phyloP scores from a whole-genome alignment of 1,140 invertebrate genomes.

The Dryas iulia region DNA sequence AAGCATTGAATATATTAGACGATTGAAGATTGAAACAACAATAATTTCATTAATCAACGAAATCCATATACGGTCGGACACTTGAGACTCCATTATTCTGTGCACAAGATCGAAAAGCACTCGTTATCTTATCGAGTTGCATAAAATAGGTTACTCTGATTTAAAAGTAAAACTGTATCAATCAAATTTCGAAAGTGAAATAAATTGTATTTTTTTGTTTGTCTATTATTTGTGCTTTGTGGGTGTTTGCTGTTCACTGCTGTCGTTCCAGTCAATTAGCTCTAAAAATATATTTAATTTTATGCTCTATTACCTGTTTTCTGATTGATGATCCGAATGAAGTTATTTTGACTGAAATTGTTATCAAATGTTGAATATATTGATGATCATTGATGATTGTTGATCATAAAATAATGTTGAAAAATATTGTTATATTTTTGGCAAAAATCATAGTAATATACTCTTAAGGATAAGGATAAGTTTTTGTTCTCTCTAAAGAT shows the following conservation, averaged over 20 bases:
- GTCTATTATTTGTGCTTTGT: slow-evolving; percentile 19
- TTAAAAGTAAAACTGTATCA: slow-evolving; percentile 30
- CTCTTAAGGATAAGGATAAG: no score
- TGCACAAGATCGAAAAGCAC: slow-evolving; percentile 12
- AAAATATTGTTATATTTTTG: not conserved
- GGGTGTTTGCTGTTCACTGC: slow-evolving; percentile 22
- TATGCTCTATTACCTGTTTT: not conserved
- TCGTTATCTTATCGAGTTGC: slow-evolving; percentile 22
- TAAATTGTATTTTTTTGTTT: slow-evolving; percentile 26
- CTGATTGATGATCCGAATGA: not conserved
- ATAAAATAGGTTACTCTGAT: slow-evolving; percentile 29
- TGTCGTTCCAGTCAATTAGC: slow-evolving; percentile 12
- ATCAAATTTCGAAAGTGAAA: slow-evolving; percentile 32
- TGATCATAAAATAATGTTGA: no score
- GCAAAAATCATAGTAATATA: no score
- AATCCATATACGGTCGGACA: slow-evolving; percentile 18
- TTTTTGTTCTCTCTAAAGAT: no score
- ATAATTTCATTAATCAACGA: slow-evolving; percentile 25
- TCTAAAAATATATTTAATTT: slow-evolving; percentile 7
- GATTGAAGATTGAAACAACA: slow-evolving; percentile 20
- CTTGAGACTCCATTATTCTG: not conserved
- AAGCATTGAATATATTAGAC: slow-evolving; percentile 6
- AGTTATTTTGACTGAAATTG: not conserved
- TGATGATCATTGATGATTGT: not conserved
- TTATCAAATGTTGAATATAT: not conserved